A percentile compares a stretch with the other conserved stretches of the same genome.
Evolutionary conservation across 1,140 invertebrate species (phyloP).

Genomic region (Rhopalosiphum maidis): DNA sequence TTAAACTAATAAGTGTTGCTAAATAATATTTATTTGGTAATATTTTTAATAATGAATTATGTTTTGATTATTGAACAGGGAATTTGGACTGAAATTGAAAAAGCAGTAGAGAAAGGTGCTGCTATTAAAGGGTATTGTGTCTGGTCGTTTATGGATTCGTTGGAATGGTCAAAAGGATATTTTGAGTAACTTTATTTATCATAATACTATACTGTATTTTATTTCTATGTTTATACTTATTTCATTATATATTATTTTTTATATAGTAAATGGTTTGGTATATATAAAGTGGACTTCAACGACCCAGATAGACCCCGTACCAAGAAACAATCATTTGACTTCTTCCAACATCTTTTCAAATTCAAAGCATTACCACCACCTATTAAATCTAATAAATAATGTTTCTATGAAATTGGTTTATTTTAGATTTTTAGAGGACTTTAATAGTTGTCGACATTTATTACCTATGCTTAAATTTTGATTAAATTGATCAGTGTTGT

Average conservation of each 20-base stretch:
- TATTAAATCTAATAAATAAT: background rate
- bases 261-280: background rate
- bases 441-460: background rate
- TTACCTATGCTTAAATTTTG: background rate
- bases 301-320: background rate
- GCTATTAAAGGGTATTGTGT: background rate
- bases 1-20: too few relatives aligned
- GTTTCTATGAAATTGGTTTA: background rate
- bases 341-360: background rate
- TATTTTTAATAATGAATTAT: background rate
- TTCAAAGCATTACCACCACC: background rate
- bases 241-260: background rate
- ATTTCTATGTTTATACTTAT: background rate
- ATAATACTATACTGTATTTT: background rate
- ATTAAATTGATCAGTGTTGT: background rate
- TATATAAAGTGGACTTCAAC: background rate
- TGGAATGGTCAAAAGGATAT: background rate
- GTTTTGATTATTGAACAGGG: background rate
- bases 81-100: background rate
- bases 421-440: background rate
- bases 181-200: background rate
- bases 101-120: background rate
- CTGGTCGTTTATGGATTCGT: conserved; percentile 11
- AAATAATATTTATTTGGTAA: too few relatives aligned
- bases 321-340: background rate